Conservation (phyloP, 2,797 vertebrate genomes). For the Avahi laniger region DNA sequence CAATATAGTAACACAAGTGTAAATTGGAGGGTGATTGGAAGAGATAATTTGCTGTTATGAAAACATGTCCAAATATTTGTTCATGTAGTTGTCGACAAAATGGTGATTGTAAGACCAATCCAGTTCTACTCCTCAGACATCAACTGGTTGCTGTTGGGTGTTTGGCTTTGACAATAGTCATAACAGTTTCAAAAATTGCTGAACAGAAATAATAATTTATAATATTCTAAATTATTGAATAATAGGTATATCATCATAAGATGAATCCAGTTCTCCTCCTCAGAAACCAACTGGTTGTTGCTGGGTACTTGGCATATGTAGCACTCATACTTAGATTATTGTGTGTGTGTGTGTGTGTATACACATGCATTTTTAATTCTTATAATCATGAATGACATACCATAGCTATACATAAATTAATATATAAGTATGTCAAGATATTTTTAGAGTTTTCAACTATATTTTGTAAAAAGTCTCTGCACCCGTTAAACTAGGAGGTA, state of each 20-base stretch:
- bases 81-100: conserved; percentile 48
- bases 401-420: too few relatives aligned
- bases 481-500: too few relatives aligned
- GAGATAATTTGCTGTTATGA: conserved; percentile 71
- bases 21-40: conserved; percentile 65
- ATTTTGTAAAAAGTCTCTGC: too few relatives aligned
- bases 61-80: conserved; percentile 77
- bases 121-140: background rate
- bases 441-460: too few relatives aligned
- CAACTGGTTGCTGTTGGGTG: background rate
- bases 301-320: background rate
- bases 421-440: too few relatives aligned
- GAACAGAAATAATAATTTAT: background rate
- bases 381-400: too few relatives aligned
- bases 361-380: too few relatives aligned
- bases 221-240: background rate
- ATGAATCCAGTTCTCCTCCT: background rate
- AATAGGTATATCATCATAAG: background rate
- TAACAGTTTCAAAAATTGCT: background rate
- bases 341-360: too few relatives aligned
- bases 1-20: conserved; percentile 69
- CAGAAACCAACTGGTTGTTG: background rate
- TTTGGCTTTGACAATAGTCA: background rate
- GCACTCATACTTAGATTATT: background rate
- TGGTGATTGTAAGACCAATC: conserved; percentile 17